phyloP scores from a whole-genome alignment of 2,113 vertebrate species.

The Odobenus rosmarus region DNA sequence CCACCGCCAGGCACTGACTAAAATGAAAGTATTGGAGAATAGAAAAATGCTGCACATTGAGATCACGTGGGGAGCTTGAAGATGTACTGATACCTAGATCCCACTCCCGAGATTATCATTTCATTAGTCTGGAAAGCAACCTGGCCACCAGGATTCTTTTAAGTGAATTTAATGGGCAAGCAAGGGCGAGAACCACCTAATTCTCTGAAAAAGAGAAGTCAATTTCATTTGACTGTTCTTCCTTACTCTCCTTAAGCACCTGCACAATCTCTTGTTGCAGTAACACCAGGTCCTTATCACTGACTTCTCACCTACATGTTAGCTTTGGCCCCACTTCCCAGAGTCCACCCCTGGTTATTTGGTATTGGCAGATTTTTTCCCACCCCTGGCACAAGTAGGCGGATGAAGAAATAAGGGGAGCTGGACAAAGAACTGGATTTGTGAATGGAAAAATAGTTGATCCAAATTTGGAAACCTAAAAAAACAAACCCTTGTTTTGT shows the following conservation, averaged over 20 bases:
- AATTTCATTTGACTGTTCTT: background rate
- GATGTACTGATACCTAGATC: background rate
- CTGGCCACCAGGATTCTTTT: background rate
- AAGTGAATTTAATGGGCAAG: background rate
- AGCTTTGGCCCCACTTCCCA: fast-evolving
- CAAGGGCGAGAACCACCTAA: background rate
- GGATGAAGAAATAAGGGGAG: background rate
- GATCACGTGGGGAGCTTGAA: background rate
- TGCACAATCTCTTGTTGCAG: fast-evolving
- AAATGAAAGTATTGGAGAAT: background rate
- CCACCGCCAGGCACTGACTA: background rate
- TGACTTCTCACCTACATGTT: background rate
- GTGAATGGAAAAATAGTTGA: background rate
- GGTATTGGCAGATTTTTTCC: background rate
- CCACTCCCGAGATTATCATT: background rate
- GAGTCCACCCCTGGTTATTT: background rate
- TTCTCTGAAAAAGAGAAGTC: background rate
- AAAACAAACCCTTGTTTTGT: background rate
- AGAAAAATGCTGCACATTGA: background rate
- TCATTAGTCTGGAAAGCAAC: background rate
- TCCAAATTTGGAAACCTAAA: background rate
- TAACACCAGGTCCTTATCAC: background rate
- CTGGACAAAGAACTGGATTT: background rate
- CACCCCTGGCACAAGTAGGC: background rate
- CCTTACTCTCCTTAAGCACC: background rate